Conservation (phyloP, 2,888 invertebrate genomes). For the Drosophila diplacantha region DNA sequence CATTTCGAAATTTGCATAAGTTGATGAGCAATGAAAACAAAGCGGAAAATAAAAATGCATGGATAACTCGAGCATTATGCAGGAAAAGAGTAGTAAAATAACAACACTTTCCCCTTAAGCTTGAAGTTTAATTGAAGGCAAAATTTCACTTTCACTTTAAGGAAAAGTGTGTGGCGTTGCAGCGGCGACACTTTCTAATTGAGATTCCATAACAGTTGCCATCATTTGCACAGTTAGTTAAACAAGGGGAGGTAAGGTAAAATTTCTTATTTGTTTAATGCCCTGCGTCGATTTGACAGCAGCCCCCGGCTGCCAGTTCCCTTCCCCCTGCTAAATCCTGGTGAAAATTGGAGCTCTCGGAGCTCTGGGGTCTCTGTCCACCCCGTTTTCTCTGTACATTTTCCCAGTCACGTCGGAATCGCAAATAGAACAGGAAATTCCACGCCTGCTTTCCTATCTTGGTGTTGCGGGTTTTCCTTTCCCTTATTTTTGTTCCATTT, state of each 20-base stretch:
- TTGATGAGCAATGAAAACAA: conserved; percentile 19
- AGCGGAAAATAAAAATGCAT: conserved; percentile 6
- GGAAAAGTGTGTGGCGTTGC: conserved; percentile 31
- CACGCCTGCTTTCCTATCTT: conserved; percentile 24
- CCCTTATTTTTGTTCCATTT: neutral
- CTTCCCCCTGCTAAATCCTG: neutral
- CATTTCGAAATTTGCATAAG: conserved; percentile 20
- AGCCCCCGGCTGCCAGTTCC: neutral
- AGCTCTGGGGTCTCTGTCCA: neutral
- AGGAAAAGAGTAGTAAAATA: no score
- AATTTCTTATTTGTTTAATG: conserved; percentile 58
- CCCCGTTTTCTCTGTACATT: conserved; percentile 20
- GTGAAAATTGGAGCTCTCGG: conserved; percentile 8
- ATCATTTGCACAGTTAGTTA: conserved; percentile 64
- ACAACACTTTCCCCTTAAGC: neutral
- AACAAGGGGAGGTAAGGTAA: conserved; percentile 38
- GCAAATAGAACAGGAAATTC: conserved; percentile 56
- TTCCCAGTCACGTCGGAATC: conserved; percentile 56
- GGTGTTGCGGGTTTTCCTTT: conserved; percentile 1
- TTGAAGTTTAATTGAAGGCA: conserved; percentile 15
- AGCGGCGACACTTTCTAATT: conserved; percentile 51
- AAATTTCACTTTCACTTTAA: conserved; percentile 5
- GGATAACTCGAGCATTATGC: neutral
- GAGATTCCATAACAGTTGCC: conserved; percentile 51
- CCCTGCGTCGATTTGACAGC: conserved; percentile 37